phyloP scores from a whole-genome alignment of 2,888 invertebrate genomes.

The Hanleya hanleyi region DNA sequence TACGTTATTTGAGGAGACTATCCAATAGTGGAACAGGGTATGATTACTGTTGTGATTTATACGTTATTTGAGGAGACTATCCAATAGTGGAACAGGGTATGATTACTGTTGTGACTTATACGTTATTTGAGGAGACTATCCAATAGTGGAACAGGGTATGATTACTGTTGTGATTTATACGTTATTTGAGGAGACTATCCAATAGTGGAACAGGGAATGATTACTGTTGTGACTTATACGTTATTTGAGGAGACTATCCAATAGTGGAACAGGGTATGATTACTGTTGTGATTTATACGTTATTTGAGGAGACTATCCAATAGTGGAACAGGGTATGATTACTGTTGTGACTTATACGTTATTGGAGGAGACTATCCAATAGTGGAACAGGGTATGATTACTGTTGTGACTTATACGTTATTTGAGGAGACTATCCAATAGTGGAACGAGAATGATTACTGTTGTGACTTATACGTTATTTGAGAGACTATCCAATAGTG shows the following conservation, averaged over 20 bases:
- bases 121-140: conserved; percentile 98
- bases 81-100: background rate
- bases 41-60: background rate
- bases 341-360: too few relatives aligned
- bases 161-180: conserved; percentile 95
- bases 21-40: background rate
- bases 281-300: conserved; percentile 77
- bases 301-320: background rate
- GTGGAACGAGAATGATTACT: too few relatives aligned
- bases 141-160: conserved; percentile 92
- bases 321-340: too few relatives aligned
- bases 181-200: conserved; percentile 98
- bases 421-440: too few relatives aligned
- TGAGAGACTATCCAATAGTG: background rate
- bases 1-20: conserved; percentile 80
- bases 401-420: too few relatives aligned
- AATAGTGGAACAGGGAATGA: conserved; percentile 90
- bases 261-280: background rate
- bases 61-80: too few relatives aligned
- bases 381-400: too few relatives aligned
- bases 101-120: conserved; percentile 81
- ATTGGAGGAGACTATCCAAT: too few relatives aligned
- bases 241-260: too few relatives aligned
- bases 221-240: conserved; percentile 96
- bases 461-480: too few relatives aligned